Evolutionary conservation across 2,888 invertebrate genomes (phyloP).

Genomic region (Hirtodrosophila trivittata): DNA sequence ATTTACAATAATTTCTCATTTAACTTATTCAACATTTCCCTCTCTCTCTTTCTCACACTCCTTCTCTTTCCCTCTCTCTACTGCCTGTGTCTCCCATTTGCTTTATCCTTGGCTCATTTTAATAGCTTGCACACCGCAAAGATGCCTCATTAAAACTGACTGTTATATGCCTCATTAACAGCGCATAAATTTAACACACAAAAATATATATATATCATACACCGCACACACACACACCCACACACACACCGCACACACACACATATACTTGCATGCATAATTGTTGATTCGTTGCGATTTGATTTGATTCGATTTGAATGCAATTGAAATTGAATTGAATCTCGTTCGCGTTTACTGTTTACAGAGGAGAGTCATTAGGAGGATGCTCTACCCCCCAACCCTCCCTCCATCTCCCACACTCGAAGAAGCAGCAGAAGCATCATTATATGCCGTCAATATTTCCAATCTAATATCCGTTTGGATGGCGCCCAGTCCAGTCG

Average conservation of each 20-base stretch:
- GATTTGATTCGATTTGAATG: constrained; percentile 41
- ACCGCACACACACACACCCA: too few species aligned
- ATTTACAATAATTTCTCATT: too few species aligned
- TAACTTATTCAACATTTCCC: too few species aligned
- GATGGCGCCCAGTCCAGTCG: constrained; percentile 20
- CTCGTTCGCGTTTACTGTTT: constrained; percentile 46
- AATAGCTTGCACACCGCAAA: too few species aligned
- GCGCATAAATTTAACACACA: constrained; percentile 25
- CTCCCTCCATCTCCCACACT: constrained; percentile 5
- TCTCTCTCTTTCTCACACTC: too few species aligned
- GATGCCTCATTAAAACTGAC: constrained; percentile 63
- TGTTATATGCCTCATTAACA: constrained; percentile 68
- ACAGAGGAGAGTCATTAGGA: constrained; percentile 40
- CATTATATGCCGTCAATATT: constrained; percentile 71
- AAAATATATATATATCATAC: background rate
- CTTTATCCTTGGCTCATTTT: constrained; percentile 18
- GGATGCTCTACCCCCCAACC: constrained; percentile 15
- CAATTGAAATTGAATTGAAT: constrained; percentile 49
- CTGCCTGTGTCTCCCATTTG: too few species aligned
- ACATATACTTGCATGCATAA: constrained; percentile 50
- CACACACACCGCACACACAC: too few species aligned
- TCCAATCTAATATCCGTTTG: constrained; percentile 70
- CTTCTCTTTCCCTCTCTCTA: too few species aligned
- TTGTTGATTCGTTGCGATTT: constrained; percentile 57
- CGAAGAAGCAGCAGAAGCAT: constrained; percentile 35